Evolutionary conservation across 2,113 vertebrate species (phyloP).

Genomic region (Gymnorhina tibicen): DNA sequence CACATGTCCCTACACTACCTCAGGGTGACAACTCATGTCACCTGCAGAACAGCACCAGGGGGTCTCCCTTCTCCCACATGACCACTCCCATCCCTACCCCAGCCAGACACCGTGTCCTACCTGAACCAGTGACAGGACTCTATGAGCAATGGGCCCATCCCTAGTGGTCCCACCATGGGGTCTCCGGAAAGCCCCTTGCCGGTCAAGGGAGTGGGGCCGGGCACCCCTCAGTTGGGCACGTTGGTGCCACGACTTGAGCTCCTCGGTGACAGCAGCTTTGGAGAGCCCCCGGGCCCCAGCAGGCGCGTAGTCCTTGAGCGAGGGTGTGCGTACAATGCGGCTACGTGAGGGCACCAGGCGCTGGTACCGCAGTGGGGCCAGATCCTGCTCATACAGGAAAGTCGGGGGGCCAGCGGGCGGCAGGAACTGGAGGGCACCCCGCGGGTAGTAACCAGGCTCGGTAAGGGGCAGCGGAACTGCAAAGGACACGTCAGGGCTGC

Average conservation of each 20-base stretch:
- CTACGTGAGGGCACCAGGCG: slow-evolving; percentile 37
- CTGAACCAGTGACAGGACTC: neutral
- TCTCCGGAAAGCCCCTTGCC: neutral
- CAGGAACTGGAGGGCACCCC: neutral
- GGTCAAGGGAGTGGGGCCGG: slow-evolving; percentile 24
- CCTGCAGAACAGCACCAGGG: neutral
- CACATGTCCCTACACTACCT: neutral
- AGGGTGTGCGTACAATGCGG: slow-evolving; percentile 50
- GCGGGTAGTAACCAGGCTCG: neutral
- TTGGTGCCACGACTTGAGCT: slow-evolving; percentile 33
- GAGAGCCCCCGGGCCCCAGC: neutral
- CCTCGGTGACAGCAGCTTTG: neutral
- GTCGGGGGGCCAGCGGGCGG: neutral
- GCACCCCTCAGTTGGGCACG: neutral
- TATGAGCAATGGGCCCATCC: neutral
- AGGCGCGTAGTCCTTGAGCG: neutral
- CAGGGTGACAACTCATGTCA: neutral
- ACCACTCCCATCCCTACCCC: neutral
- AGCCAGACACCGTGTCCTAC: neutral
- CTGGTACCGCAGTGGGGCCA: slow-evolving; percentile 35
- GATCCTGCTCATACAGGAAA: slow-evolving; percentile 33
- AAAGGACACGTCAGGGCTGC: slow-evolving; percentile 3
- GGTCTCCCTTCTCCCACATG: neutral
- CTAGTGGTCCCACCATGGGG: neutral
- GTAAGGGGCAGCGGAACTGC: neutral